Percentiles rank a stretch among this genome's conserved stretches.
These are phyloP conservation scores for Xestoiulus laeticollis DNA, from an alignment of 2,888 invertebrate genomes.

Conservation along the genomic window DNA sequence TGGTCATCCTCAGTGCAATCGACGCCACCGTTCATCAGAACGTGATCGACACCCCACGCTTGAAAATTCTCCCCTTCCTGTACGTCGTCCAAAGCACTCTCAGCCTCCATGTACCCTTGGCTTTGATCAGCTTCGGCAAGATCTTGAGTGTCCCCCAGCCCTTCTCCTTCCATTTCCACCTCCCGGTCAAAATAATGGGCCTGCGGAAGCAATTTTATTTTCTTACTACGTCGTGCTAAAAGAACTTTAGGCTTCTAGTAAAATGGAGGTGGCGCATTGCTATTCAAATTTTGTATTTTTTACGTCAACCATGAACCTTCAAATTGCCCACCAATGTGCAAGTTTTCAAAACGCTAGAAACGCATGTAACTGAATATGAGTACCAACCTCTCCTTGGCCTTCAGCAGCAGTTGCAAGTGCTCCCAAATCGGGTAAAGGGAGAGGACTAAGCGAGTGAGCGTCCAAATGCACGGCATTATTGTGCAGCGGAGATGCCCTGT, in stretches of 20 bases:
- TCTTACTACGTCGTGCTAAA: too few species aligned
- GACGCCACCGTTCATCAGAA: conserved; percentile 48
- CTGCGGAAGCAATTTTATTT: neutral
- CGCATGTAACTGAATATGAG: neutral
- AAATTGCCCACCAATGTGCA: too few species aligned
- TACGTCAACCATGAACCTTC: neutral
- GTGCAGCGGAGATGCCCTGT: conserved; percentile 44
- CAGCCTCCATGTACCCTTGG: conserved; percentile 53
- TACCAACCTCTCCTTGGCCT: conserved; percentile 49
- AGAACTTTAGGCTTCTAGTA: too few species aligned
- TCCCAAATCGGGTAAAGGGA: conserved; percentile 50
- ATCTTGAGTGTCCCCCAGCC: conserved; percentile 56
- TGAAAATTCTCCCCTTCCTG: conserved; percentile 48
- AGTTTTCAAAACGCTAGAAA: neutral
- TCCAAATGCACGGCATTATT: conserved; percentile 32
- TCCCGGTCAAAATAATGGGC: conserved; percentile 53
- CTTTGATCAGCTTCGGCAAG: conserved; percentile 57
- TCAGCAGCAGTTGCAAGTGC: conserved; percentile 51
- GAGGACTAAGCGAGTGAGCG: conserved; percentile 47
- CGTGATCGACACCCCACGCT: conserved; percentile 42
- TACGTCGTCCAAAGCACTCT: conserved; percentile 47
- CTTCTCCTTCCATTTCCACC: conserved; percentile 55
- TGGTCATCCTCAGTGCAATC: conserved; percentile 56
- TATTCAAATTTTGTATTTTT: too few species aligned
- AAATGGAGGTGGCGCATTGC: too few species aligned